phyloP scores from a whole-genome alignment of 1,140 invertebrate species.

The Leptinotarsa lineolata region DNA sequence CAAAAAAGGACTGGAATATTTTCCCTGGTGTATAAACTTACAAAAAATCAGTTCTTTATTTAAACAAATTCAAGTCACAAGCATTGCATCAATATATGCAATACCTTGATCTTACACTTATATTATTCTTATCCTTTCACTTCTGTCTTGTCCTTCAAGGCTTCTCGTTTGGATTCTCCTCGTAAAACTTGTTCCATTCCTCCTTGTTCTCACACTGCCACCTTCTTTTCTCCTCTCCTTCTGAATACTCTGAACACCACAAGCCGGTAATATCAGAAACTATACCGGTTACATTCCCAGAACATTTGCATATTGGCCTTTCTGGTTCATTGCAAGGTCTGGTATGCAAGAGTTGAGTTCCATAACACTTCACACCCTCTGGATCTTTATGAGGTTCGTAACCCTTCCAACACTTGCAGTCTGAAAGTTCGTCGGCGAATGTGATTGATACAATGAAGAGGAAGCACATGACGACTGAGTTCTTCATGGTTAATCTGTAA shows the following conservation, averaged over 20 bases:
- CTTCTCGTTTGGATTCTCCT: constrained; percentile 30
- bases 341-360: constrained; percentile 16
- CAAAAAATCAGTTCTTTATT: no score
- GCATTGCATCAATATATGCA: no score
- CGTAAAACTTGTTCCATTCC: constrained; percentile 39
- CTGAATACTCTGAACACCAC: constrained; percentile 36
- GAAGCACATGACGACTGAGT: not conserved
- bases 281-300: constrained; percentile 35
- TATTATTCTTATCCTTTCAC: no score
- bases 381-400: constrained; percentile 29
- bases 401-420: constrained; percentile 42
- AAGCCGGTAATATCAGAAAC: constrained; percentile 38
- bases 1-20: no score
- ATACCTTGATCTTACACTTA: no score
- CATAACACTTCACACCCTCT: constrained; percentile 33
- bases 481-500: not conserved
- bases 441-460: not conserved
- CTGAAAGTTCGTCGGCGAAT: not conserved
- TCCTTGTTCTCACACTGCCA: constrained; percentile 41
- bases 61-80: no score
- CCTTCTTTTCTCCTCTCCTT: constrained; percentile 32
- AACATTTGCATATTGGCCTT: constrained; percentile 37
- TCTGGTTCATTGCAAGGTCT: constrained; percentile 38
- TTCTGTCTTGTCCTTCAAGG: not conserved
- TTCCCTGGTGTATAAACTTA: no score